A percentile compares a stretch with the other conserved stretches of the same genome.
phyloP scores from a whole-genome alignment of 1,140 invertebrate genomes.

The Hyphantria cunea region DNA sequence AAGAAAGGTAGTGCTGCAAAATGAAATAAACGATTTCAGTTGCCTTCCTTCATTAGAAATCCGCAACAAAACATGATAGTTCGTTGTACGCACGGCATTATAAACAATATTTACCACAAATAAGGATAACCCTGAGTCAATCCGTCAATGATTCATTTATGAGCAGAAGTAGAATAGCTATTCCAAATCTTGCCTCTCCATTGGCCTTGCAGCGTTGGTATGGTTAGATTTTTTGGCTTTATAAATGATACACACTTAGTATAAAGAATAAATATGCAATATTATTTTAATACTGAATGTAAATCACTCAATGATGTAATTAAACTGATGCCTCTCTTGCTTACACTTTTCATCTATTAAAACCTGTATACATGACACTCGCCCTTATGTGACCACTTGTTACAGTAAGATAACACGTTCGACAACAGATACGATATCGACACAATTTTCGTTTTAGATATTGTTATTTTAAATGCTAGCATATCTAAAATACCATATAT shows the following conservation, averaged over 20 bases:
- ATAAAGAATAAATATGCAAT: conserved; percentile 6
- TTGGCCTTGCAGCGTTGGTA: conserved; percentile 44
- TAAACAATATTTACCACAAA: too few relatives aligned
- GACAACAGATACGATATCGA: conserved; percentile 27
- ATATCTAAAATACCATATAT: neutral
- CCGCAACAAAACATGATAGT: too few relatives aligned
- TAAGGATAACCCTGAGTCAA: conserved; percentile 4
- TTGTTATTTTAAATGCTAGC: conserved; percentile 1
- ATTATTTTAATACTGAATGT: neutral
- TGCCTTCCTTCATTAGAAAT: too few relatives aligned
- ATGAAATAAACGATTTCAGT: conserved; percentile 10
- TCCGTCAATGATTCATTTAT: conserved; percentile 2
- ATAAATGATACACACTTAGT: conserved; percentile 37
- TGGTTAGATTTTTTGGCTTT: conserved; percentile 30
- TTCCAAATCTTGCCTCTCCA: conserved; percentile 27
- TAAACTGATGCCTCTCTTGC: too few relatives aligned
- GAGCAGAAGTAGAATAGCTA: conserved; percentile 7
- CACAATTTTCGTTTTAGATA: conserved; percentile 12
- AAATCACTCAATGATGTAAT: too few relatives aligned
- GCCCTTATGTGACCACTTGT: conserved; percentile 7
- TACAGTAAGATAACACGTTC: conserved; percentile 25
- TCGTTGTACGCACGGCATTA: too few relatives aligned
- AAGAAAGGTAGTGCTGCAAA: conserved; percentile 43
- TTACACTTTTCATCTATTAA: conserved; percentile 1
- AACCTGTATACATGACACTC: conserved; percentile 16